phyloP scores from a whole-genome alignment of 2,113 vertebrate genomes.

The Platycercus adscitus region DNA sequence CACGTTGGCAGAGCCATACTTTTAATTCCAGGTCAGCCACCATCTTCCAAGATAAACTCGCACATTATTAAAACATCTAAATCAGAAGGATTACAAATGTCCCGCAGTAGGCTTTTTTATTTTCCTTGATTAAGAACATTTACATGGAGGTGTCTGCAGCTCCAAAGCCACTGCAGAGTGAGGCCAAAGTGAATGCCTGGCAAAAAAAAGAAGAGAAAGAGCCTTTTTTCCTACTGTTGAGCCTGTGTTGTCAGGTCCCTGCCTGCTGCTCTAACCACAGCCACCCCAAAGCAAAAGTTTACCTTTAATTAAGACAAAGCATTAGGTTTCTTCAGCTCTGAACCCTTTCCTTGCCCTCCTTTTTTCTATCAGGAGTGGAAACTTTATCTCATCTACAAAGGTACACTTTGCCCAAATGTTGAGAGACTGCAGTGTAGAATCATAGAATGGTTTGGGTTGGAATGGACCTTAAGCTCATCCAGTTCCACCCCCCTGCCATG shows the following conservation, averaged over 20 bases:
- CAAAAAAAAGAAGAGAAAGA: not conserved
- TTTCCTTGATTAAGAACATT: slow-evolving; percentile 46
- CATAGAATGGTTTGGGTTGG: not conserved
- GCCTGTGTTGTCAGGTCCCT: slow-evolving; percentile 10
- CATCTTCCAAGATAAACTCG: slow-evolving; percentile 50
- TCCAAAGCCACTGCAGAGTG: slow-evolving; percentile 42
- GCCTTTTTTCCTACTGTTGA: not conserved
- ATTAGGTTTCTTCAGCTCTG: not conserved
- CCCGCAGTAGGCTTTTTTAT: not conserved
- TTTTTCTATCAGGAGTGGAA: slow-evolving; percentile 1
- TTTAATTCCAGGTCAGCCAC: slow-evolving; percentile 57
- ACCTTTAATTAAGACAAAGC: slow-evolving; percentile 42
- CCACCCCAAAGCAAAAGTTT: slow-evolving; percentile 25
- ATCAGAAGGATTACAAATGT: slow-evolving; percentile 59
- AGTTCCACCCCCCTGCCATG: not conserved
- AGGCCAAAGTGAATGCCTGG: slow-evolving; percentile 10
- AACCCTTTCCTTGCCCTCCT: not conserved
- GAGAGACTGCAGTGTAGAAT: not conserved
- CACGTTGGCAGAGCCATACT: not conserved
- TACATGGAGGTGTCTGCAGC: slow-evolving; percentile 50
- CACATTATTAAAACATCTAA: slow-evolving; percentile 65
- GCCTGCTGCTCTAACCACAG: slow-evolving; percentile 33
- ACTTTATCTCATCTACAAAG: not conserved
- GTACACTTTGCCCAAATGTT: not conserved
- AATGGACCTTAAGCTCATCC: not conserved